These are phyloP conservation scores for Acomys russatus DNA, from an alignment of 2,797 vertebrate species.

Conservation along the genomic window DNA sequence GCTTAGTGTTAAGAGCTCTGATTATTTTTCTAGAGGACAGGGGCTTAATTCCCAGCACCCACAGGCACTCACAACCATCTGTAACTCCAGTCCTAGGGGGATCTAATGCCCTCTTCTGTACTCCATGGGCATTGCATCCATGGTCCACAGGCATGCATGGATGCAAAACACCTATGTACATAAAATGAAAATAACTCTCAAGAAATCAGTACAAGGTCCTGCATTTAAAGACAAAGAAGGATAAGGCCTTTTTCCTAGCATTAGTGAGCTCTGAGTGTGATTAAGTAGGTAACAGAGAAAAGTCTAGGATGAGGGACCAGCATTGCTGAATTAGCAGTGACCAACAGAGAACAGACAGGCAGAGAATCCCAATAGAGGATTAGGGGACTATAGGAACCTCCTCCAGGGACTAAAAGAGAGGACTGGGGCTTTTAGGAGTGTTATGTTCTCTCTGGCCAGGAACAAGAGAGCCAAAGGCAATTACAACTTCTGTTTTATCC, in stretches of 20 bases:
- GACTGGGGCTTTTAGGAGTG: neutral
- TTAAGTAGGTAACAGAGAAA: neutral
- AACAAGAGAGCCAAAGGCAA: neutral
- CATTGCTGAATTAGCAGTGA: neutral
- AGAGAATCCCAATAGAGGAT: neutral
- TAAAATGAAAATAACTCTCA: neutral
- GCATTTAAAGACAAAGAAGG: neutral
- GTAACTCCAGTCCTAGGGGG: neutral
- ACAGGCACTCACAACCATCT: neutral
- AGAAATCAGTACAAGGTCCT: neutral
- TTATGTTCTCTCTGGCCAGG: neutral
- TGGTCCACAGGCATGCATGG: neutral
- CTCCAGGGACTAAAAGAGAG: neutral
- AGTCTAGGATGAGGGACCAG: neutral
- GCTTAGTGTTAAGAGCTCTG: neutral
- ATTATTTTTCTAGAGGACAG: neutral
- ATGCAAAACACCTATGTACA: neutral
- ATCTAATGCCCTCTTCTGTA: neutral
- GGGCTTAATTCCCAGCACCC: neutral
- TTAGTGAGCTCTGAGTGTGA: neutral
- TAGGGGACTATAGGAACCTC: neutral
- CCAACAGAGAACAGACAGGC: neutral
- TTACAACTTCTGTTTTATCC: neutral
- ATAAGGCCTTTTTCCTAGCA: neutral
- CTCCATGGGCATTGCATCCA: neutral